A percentile compares a stretch with the other conserved stretches of the same genome.
Conservation (phyloP, 92 coral and sea anemone genomes). For the Paragorgia papillata region DNA sequence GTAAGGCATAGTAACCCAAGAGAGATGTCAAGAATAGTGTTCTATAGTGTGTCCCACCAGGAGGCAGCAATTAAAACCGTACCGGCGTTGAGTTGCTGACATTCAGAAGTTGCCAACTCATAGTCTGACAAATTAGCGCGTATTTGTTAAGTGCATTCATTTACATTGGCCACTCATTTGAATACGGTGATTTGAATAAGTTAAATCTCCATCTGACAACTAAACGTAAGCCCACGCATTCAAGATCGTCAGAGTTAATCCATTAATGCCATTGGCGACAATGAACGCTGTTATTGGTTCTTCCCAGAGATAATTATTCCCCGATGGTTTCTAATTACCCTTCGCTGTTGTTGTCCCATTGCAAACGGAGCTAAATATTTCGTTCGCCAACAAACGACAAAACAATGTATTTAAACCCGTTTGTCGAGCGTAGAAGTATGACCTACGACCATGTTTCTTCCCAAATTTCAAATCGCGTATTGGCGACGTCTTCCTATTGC, state of each 20-base stretch:
- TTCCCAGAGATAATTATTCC: constrained; percentile 8
- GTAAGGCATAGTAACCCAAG: too few species aligned
- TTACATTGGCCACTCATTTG: too few species aligned
- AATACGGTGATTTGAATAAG: too few species aligned
- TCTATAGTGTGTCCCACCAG: too few species aligned
- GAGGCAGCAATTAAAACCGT: too few species aligned
- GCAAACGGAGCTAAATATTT: constrained; percentile 33
- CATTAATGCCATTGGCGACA: constrained; percentile 12
- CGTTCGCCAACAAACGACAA: constrained; percentile 25
- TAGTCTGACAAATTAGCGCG: too few species aligned
- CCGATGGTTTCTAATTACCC: constrained; percentile 38
- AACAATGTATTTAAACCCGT: constrained; percentile 20
- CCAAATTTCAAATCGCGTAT: not conserved
- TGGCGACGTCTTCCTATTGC: constrained; percentile 41
- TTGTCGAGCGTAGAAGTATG: not conserved
- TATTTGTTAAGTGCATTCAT: too few species aligned
- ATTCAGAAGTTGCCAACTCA: too few species aligned
- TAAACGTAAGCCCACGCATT: not conserved
- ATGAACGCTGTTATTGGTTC: constrained; percentile 15
- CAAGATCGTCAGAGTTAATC: not conserved
- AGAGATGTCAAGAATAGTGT: too few species aligned
- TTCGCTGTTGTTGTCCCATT: constrained; percentile 31
- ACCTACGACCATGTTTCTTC: constrained; percentile 1
- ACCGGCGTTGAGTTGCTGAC: too few species aligned
- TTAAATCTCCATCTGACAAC: too few species aligned